A percentile compares a stretch with the other conserved stretches of the same genome.
Evolutionary conservation across 1,140 invertebrate genomes (phyloP).

Genomic region (Lasioglossum albipes): DNA sequence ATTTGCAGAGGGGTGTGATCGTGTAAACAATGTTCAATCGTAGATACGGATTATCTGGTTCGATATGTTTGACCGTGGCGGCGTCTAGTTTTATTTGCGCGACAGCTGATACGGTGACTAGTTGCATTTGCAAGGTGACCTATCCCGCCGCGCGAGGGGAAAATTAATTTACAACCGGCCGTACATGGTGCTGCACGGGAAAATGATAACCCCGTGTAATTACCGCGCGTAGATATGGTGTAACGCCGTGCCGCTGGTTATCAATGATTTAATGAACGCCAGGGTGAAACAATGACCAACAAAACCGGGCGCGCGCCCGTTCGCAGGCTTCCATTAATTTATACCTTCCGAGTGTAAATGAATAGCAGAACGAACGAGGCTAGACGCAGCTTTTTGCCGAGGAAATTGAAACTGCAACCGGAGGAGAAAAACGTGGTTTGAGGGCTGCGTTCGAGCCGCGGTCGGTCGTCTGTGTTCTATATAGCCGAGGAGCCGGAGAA

Average conservation of each 20-base stretch:
- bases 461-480: not conserved
- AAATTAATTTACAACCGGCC: conserved; percentile 27
- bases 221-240: conserved; percentile 17
- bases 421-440: conserved; percentile 2
- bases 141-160: not conserved
- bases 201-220: conserved; percentile 47
- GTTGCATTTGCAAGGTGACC: not conserved
- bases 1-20: conserved; percentile 4
- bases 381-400: not conserved
- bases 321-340: conserved; percentile 22
- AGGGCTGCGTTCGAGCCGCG: too few relatives aligned
- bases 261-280: conserved; percentile 37
- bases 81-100: not conserved
- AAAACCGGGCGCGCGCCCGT: not conserved
- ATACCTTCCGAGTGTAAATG: conserved; percentile 4
- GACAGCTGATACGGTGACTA: not conserved
- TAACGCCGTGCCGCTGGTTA: conserved; percentile 18
- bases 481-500: conserved; percentile 49
- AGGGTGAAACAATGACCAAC: conserved; percentile 28
- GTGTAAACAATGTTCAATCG: conserved; percentile 5
- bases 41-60: conserved; percentile 31
- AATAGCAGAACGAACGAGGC: not conserved
- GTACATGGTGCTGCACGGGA: not conserved
- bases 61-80: not conserved
- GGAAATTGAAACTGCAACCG: not conserved